phyloP scores from a whole-genome alignment of 2,797 vertebrate species.

The Sebastes itinus region DNA sequence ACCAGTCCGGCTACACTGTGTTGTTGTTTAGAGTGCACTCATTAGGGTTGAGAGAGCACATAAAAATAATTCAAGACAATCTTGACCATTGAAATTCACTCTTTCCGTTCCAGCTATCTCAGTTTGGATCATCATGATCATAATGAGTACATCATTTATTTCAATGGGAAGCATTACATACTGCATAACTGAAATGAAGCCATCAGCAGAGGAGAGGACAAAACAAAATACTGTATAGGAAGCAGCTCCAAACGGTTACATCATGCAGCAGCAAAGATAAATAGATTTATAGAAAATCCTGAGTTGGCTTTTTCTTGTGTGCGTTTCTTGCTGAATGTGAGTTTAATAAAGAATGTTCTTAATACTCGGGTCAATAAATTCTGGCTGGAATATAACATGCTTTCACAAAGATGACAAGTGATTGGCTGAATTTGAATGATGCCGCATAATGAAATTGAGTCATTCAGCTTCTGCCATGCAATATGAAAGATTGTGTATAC shows the following conservation, averaged over 20 bases:
- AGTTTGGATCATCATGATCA: background rate
- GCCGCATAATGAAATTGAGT: background rate
- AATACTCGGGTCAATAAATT: slow-evolving; percentile 20
- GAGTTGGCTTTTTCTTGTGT: slow-evolving; percentile 14
- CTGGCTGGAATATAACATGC: background rate
- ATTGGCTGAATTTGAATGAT: slow-evolving; percentile 26
- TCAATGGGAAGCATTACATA: background rate
- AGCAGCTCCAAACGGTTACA: background rate
- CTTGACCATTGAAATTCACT: background rate
- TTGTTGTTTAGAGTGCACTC: slow-evolving; percentile 42
- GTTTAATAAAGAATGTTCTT: slow-evolving; percentile 17
- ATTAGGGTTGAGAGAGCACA: slow-evolving; percentile 38
- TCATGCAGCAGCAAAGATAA: slow-evolving; percentile 14
- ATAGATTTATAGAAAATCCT: slow-evolving; percentile 25
- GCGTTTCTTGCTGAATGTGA: slow-evolving; percentile 27
- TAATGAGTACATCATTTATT: background rate
- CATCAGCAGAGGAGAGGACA: background rate
- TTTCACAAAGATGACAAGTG: slow-evolving; percentile 12
- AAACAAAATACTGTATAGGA: background rate
- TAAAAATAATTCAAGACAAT: slow-evolving; percentile 20
- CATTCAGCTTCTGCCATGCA: background rate
- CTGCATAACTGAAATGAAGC: background rate
- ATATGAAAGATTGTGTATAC: background rate
- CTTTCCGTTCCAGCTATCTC: slow-evolving; percentile 6
- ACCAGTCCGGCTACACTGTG: slow-evolving; percentile 44